Conservation (phyloP, 2,797 vertebrate genomes). For the Linurgus olivaceus region DNA sequence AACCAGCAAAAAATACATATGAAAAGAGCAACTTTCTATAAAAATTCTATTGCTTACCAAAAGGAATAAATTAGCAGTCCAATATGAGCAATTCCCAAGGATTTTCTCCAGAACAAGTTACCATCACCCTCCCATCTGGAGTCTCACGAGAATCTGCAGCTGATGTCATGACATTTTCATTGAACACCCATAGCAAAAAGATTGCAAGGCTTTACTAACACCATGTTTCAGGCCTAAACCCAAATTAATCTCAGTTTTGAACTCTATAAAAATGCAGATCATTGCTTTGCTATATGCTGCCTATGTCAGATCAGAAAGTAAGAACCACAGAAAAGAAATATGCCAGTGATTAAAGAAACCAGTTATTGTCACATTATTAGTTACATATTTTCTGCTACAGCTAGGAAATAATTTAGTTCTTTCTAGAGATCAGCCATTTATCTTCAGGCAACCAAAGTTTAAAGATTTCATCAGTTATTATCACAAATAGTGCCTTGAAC, state of each 20-base stretch:
- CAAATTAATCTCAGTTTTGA: not conserved
- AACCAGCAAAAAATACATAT: accelerated
- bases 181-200: not conserved
- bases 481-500: not conserved
- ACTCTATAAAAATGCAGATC: not conserved
- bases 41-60: not conserved
- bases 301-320: not conserved
- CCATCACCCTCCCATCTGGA: not conserved
- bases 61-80: not conserved
- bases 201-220: not conserved
- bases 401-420: not conserved
- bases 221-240: not conserved
- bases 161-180: not conserved
- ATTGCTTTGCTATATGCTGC: not conserved
- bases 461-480: constrained; percentile 22
- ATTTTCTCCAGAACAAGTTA: not conserved
- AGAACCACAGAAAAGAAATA: not conserved
- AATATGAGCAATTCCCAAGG: not conserved
- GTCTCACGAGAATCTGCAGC: not conserved
- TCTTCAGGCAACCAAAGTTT: not conserved
- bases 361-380: not conserved
- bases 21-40: not conserved
- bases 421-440: not conserved
- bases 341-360: not conserved
- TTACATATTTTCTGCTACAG: not conserved